Percentiles rank a stretch among this genome's conserved stretches.
phyloP scores from a whole-genome alignment of 2,797 vertebrate genomes.

The Benthosema pterotum region DNA sequence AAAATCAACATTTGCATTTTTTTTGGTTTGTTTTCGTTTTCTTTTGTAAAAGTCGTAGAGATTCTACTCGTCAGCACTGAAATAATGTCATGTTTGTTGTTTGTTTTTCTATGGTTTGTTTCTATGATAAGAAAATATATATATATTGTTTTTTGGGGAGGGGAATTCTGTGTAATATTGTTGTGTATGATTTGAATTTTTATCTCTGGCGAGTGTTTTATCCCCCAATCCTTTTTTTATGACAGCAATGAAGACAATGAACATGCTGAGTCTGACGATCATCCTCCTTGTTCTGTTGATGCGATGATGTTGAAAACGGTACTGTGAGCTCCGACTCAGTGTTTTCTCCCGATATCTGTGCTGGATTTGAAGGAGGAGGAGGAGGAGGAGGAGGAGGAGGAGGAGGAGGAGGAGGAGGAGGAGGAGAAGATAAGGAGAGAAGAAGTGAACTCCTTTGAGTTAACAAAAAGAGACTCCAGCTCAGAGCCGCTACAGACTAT shows the following conservation, averaged over 20 bases:
- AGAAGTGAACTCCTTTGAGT: slow-evolving; percentile 36
- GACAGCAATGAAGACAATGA: slow-evolving; percentile 60
- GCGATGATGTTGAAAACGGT: slow-evolving; percentile 56
- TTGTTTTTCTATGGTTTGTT: slow-evolving; percentile 70
- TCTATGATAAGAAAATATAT: slow-evolving; percentile 66
- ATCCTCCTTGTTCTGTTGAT: slow-evolving; percentile 46
- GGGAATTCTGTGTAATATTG: slow-evolving; percentile 64
- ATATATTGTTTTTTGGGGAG: slow-evolving; percentile 74
- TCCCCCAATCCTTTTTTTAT: slow-evolving; percentile 6
- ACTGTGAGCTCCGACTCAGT: slow-evolving; percentile 73
- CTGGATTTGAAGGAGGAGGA: slow-evolving; percentile 42
- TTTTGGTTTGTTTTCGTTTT: too few species aligned
- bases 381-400: too few species aligned
- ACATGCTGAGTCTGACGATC: slow-evolving; percentile 67
- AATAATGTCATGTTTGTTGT: slow-evolving; percentile 67
- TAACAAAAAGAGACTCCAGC: slow-evolving; percentile 37
- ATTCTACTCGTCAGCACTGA: slow-evolving; percentile 71
- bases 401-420: slow-evolving; percentile 28
- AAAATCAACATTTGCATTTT: slow-evolving; percentile 61
- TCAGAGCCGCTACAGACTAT: slow-evolving; percentile 36
- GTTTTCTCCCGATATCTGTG: slow-evolving; percentile 51
- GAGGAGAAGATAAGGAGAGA: slow-evolving; percentile 13
- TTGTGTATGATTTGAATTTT: slow-evolving; percentile 69
- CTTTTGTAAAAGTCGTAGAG: slow-evolving; percentile 69
- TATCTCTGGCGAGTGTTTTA: slow-evolving; percentile 64